Conservation (phyloP, 2,888 invertebrate species). For the Clepsis dumicolana region DNA sequence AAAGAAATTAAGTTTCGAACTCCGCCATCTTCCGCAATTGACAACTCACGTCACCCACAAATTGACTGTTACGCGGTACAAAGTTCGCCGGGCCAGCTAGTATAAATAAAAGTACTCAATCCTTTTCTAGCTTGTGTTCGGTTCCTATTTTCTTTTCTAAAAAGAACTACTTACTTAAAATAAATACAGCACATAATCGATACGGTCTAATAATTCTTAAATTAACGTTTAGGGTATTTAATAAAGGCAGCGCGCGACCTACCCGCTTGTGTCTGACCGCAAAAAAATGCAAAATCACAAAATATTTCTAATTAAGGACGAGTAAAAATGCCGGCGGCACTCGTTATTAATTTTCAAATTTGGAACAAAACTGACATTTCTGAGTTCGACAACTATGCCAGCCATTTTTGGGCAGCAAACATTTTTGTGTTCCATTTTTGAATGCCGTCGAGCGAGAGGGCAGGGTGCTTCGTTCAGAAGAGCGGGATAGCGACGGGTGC, state of each 20-base stretch:
- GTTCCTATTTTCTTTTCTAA: not conserved
- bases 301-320: conserved; percentile 83
- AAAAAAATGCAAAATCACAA: conserved; percentile 71
- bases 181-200: not conserved
- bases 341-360: conserved; percentile 83
- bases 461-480: conserved; percentile 41
- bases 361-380: conserved; percentile 82
- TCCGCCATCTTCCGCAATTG: no score
- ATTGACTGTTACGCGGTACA: no score
- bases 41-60: no score
- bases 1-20: no score
- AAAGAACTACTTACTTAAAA: not conserved
- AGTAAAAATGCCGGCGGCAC: conserved; percentile 66
- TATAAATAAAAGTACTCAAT: no score
- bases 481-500: conserved; percentile 9
- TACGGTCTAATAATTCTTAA: conserved; percentile 2
- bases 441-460: conserved; percentile 52
- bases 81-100: no score
- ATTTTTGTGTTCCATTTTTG: conserved; percentile 71
- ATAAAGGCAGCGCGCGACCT: conserved; percentile 31
- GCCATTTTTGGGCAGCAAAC: conserved; percentile 69
- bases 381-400: conserved; percentile 77
- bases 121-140: not conserved
- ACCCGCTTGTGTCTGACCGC: conserved; percentile 47
- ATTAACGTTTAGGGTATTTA: conserved; percentile 28